Conservation (phyloP, 2,888 invertebrate species). For the Dolomedes plantarius region DNA sequence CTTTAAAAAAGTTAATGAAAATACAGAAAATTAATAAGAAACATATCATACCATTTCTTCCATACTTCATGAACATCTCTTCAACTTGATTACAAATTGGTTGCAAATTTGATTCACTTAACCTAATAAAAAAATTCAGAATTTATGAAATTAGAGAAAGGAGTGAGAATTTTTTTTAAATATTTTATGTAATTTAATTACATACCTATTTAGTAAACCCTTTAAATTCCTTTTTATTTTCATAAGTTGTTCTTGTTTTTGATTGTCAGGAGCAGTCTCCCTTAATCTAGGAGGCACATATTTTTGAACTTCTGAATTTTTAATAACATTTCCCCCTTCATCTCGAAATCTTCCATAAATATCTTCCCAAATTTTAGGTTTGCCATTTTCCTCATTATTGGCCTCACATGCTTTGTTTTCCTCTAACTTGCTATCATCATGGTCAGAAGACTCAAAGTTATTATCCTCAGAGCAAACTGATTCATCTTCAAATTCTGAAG, state of each 20-base stretch:
- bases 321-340: conserved; percentile 86
- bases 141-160: not conserved
- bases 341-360: conserved; percentile 93
- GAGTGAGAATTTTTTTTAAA: not conserved
- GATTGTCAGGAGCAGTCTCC: conserved; percentile 77
- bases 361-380: conserved; percentile 84
- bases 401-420: not conserved
- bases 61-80: conserved; percentile 75
- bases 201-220: conserved; percentile 86
- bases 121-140: conserved; percentile 76
- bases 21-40: no score
- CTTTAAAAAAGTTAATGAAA: no score
- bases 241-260: conserved; percentile 79
- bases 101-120: conserved; percentile 91
- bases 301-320: conserved; percentile 62
- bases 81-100: conserved; percentile 82
- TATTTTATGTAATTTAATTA: not conserved
- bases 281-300: conserved; percentile 91
- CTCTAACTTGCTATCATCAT: conserved; percentile 73
- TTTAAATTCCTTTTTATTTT: conserved; percentile 88
- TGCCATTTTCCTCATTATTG: conserved; percentile 4
- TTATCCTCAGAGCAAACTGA: conserved; percentile 25
- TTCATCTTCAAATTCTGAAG: conserved; percentile 19
- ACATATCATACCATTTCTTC: conserved; percentile 79
- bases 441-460: conserved; percentile 79